These are phyloP conservation scores for Bambusicola thoracicus DNA, from an alignment of 2,113 vertebrate genomes.

Conservation along the genomic window DNA sequence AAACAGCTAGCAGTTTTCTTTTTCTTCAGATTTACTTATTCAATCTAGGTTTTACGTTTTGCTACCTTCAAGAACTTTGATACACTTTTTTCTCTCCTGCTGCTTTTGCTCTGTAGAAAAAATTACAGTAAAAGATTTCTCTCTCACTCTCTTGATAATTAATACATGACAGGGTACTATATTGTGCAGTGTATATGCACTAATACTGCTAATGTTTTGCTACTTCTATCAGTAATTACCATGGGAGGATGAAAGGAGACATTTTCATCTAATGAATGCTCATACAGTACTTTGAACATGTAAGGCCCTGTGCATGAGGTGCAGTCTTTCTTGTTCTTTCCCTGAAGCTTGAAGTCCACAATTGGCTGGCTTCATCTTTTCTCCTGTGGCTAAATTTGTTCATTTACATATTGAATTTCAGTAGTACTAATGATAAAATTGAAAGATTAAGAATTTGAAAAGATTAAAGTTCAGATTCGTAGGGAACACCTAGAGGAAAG, in stretches of 20 bases:
- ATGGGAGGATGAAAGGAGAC: conserved; percentile 31
- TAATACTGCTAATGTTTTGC: neutral
- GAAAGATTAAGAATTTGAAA: neutral
- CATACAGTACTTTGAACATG: conserved; percentile 1
- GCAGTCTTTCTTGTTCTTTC: neutral
- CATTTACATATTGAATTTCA: neutral
- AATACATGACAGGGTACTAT: neutral
- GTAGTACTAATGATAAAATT: neutral
- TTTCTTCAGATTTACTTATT: neutral
- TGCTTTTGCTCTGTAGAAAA: neutral
- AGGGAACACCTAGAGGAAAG: neutral
- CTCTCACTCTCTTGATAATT: neutral
- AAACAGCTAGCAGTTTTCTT: neutral
- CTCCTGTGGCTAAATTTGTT: neutral
- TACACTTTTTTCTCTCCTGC: neutral
- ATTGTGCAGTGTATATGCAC: neutral
- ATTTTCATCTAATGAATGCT: conserved; percentile 45
- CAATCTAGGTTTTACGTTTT: neutral
- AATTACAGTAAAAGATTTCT: neutral
- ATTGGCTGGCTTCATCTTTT: neutral
- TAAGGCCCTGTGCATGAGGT: neutral
- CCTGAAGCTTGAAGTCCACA: neutral
- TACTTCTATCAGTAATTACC: conserved; percentile 17
- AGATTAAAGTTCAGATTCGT: neutral
- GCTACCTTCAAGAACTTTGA: neutral